Evolutionary conservation across 2,113 vertebrate genomes (phyloP).

Genomic region (Sebastes fasciatus): DNA sequence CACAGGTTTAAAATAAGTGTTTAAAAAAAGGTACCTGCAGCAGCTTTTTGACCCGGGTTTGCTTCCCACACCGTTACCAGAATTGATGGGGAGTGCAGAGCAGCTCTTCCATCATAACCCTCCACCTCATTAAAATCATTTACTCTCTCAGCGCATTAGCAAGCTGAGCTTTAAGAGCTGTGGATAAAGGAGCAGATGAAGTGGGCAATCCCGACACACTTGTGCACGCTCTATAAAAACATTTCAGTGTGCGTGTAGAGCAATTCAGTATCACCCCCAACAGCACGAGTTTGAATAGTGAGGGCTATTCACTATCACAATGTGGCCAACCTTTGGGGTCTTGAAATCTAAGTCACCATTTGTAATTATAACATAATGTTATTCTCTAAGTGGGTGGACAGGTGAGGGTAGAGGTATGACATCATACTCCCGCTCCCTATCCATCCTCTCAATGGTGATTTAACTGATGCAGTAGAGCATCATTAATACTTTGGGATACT

Average conservation of each 20-base stretch:
- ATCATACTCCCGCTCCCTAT: background rate
- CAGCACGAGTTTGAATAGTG: constrained; percentile 32
- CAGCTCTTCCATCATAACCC: constrained; percentile 60
- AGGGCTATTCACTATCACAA: constrained; percentile 61
- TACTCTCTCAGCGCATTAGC: constrained; percentile 63
- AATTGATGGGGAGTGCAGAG: constrained; percentile 47
- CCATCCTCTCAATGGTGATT: background rate
- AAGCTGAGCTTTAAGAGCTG: constrained; percentile 56
- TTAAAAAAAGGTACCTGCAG: constrained; percentile 17
- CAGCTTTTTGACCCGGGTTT: constrained; percentile 16
- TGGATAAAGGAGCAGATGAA: constrained; percentile 64
- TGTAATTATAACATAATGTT: background rate
- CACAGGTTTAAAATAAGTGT: constrained; percentile 8
- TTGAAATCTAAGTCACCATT: constrained; percentile 24
- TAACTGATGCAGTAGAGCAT: background rate
- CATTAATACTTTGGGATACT: background rate
- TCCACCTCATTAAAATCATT: constrained; percentile 70
- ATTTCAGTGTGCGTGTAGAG: constrained; percentile 56
- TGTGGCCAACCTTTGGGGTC: constrained; percentile 62
- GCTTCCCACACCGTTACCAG: constrained; percentile 7
- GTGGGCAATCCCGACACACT: constrained; percentile 58
- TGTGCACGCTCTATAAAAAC: constrained; percentile 50
- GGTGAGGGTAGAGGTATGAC: background rate
- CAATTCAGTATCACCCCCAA: constrained; percentile 7
- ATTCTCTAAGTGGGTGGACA: background rate